Evolutionary conservation across 1,140 invertebrate species (phyloP).

Genomic region (Musca vetustissima): DNA sequence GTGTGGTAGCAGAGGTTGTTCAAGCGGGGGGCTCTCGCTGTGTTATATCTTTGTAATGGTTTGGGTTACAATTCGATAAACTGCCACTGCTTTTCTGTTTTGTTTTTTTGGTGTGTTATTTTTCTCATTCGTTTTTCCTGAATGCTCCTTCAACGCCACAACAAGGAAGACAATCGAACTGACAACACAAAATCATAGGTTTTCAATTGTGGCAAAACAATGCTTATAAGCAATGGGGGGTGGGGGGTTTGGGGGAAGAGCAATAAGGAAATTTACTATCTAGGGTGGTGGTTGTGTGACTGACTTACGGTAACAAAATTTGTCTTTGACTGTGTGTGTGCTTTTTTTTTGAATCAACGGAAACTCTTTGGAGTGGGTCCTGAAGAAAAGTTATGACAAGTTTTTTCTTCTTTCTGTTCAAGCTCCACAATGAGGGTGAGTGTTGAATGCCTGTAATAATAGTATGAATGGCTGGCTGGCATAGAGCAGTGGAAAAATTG

Average conservation of each 20-base stretch:
- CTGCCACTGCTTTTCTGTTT: neutral
- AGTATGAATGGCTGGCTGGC: too few relatives aligned
- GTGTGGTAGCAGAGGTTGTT: neutral
- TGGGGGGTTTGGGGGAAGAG: neutral
- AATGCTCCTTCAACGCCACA: too few relatives aligned
- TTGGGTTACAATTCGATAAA: slow-evolving; percentile 18
- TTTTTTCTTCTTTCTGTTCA: neutral
- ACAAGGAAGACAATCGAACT: slow-evolving; percentile 1
- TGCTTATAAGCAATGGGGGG: neutral
- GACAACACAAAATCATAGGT: slow-evolving; percentile 19
- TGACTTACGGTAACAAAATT: slow-evolving; percentile 2
- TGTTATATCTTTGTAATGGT: slow-evolving; percentile 1
- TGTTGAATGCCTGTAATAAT: too few relatives aligned
- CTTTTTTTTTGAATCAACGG: neutral
- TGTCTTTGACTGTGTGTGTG: neutral
- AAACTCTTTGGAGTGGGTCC: neutral
- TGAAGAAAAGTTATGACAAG: neutral
- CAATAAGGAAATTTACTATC: neutral
- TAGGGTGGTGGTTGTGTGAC: neutral
- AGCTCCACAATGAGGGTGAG: too few relatives aligned
- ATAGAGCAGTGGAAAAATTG: neutral
- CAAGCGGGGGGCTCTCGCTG: neutral
- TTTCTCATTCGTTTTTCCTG: too few relatives aligned
- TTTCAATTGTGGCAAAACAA: slow-evolving; percentile 16
- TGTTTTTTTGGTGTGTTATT: neutral